Percentiles rank a stretch among this genome's conserved stretches.
phyloP scores from a whole-genome alignment of 2,888 invertebrate genomes.

The Drosophila algonquin region DNA sequence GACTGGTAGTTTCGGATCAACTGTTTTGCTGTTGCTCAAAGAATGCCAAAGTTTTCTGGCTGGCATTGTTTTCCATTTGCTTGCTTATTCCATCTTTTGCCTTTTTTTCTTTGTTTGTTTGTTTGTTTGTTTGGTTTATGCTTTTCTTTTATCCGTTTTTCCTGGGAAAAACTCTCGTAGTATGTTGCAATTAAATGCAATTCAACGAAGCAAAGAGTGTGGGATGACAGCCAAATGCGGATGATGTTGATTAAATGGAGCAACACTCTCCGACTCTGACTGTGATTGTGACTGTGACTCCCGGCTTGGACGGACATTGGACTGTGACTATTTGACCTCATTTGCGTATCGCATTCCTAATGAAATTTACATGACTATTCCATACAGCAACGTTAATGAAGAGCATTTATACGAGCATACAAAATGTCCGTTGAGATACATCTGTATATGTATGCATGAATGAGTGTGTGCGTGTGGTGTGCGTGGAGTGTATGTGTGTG shows the following conservation, averaged over 20 bases:
- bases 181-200: constrained; percentile 42
- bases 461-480: background rate
- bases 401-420: constrained; percentile 33
- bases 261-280: background rate
- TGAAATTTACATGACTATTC: constrained; percentile 42
- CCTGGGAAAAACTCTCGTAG: constrained; percentile 10
- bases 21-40: constrained; percentile 18
- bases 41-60: constrained; percentile 7
- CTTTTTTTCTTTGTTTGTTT: background rate
- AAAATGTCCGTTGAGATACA: constrained; percentile 1
- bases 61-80: constrained; percentile 15
- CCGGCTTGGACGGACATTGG: background rate
- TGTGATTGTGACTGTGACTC: background rate
- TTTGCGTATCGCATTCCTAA: constrained; percentile 45
- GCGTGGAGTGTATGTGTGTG: background rate
- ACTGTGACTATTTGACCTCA: constrained; percentile 40
- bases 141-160: background rate
- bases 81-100: constrained; percentile 38
- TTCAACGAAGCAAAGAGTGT: constrained; percentile 4
- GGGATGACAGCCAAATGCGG: constrained; percentile 15
- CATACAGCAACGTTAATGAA: constrained; percentile 41
- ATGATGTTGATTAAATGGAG: constrained; percentile 16
- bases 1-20: constrained; percentile 29
- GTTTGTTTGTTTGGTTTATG: background rate
- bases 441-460: constrained; percentile 1